Conservation (phyloP, 1,140 invertebrate genomes). For the Drosophila watanabei region DNA sequence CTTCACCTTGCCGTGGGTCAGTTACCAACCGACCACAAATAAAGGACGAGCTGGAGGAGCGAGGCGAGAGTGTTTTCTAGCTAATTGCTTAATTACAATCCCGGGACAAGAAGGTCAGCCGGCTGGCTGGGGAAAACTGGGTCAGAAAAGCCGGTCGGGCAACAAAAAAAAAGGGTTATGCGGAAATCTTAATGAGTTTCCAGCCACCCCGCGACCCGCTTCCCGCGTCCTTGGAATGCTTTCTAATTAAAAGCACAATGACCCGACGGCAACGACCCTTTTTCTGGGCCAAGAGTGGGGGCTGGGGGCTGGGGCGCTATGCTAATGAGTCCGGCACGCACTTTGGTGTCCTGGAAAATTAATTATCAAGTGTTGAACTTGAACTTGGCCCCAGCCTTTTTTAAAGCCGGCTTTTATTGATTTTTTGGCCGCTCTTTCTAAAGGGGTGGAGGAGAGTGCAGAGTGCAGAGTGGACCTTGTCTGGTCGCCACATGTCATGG, state of each 20-base stretch:
- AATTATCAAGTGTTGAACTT: constrained; percentile 83
- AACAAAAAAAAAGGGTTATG: constrained; percentile 51
- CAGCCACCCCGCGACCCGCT: constrained; percentile 17
- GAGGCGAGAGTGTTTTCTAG: constrained; percentile 67
- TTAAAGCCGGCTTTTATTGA: constrained; percentile 62
- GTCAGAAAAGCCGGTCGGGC: constrained; percentile 54
- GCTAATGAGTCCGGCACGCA: constrained; percentile 70
- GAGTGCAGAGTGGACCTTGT: constrained; percentile 35
- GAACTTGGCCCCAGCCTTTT: constrained; percentile 59
- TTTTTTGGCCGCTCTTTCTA: constrained; percentile 28
- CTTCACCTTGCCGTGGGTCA: constrained; percentile 72
- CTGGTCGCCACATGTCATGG: constrained; percentile 75
- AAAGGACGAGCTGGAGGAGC: constrained; percentile 16
- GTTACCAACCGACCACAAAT: constrained; percentile 27
- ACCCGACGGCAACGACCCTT: constrained; percentile 61
- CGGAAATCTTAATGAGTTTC: constrained; percentile 78
- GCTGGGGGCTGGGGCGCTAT: constrained; percentile 4
- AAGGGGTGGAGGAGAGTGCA: neutral
- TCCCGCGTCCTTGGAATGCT: constrained; percentile 28
- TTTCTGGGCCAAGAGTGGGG: constrained; percentile 6
- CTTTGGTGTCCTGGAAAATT: constrained; percentile 54
- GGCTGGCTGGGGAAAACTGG: constrained; percentile 51
- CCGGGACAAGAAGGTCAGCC: constrained; percentile 45
- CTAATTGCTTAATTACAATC: constrained; percentile 78
- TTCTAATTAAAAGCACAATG: constrained; percentile 83